These are phyloP conservation scores for Lucilia sericata DNA, from an alignment of 1,140 invertebrate genomes.

Conservation along the genomic window DNA sequence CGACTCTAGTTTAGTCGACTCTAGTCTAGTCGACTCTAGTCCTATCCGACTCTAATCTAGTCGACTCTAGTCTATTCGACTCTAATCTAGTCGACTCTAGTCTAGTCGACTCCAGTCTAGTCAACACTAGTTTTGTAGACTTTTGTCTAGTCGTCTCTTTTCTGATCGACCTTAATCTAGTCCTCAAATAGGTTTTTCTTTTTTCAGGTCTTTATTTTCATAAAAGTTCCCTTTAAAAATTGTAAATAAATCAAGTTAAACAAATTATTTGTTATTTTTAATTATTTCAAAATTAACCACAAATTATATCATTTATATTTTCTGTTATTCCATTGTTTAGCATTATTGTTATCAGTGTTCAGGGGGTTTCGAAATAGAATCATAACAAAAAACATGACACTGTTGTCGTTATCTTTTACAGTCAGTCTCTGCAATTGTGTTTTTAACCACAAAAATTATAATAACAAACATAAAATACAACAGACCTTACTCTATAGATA, in stretches of 20 bases:
- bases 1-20: too few relatives aligned
- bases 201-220: too few relatives aligned
- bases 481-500: not conserved
- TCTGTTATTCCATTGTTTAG: not conserved
- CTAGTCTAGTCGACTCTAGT: too few relatives aligned
- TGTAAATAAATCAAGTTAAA: not conserved
- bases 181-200: too few relatives aligned
- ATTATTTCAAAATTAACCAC: constrained; percentile 15
- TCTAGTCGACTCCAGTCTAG: too few relatives aligned
- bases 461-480: not conserved
- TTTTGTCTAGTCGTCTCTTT: too few relatives aligned
- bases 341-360: not conserved
- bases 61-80: too few relatives aligned
- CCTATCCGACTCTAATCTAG: too few relatives aligned
- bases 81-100: too few relatives aligned
- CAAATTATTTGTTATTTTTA: not conserved
- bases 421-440: not conserved
- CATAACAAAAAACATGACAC: not conserved
- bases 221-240: not conserved
- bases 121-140: too few relatives aligned
- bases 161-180: too few relatives aligned
- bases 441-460: constrained; percentile 3
- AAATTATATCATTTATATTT: constrained; percentile 6
- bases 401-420: not conserved
- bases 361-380: not conserved